Base-by-base conservation (phyloP, 2,797 vertebrate genomes). In the Selene dorsalis region DNA sequence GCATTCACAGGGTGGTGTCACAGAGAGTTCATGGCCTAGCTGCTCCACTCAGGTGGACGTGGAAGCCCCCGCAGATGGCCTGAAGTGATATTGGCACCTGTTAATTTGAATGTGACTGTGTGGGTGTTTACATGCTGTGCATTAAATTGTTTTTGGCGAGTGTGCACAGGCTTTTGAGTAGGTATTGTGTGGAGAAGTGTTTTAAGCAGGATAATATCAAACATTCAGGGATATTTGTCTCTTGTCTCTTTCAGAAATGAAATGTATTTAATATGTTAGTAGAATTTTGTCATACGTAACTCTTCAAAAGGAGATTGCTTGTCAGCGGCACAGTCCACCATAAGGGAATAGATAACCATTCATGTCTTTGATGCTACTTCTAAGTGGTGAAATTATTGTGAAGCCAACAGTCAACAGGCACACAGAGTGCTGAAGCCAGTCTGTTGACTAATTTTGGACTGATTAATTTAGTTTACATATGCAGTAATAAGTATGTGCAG, bases 1-100 rank as follows among this genome's bases (percentile, higher is more conserved):
- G 78, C 73, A 77, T 91, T 92, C 88, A 85, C 91, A 87, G 80
- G 48, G 77, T 2, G 50, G 89, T 90, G 91, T 92, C 89, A 92
- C 67, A 0, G 32, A 86, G 84, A 93, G 93, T 93, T 94, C 91
- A 92, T 59, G 80, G 84, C 83, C 80, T 43, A 26, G 77, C 60
- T 35, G 73, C 78, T 77, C 61, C 28, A 73, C 61, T 45, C 91
- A 92, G 88, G 87, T 91, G 86, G 77, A 92, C 69, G 72, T 61
- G 35, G 43, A 76, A 77, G 60, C 67, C 69, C 73, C 69, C 16
- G 20, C 76, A 66, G 67, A 73, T n/a, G 18, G 60, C 68, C 85
- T 0, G 12, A 75, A 67, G 77, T 77, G 70, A 56, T 45, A 64
- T 68, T 85, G 80, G 77, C 77, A 88, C 78, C 84, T 83, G 80